These are phyloP conservation scores for Diadumene lineata DNA, from an alignment of 92 coral and sea anemone species.

Conservation along the genomic window DNA sequence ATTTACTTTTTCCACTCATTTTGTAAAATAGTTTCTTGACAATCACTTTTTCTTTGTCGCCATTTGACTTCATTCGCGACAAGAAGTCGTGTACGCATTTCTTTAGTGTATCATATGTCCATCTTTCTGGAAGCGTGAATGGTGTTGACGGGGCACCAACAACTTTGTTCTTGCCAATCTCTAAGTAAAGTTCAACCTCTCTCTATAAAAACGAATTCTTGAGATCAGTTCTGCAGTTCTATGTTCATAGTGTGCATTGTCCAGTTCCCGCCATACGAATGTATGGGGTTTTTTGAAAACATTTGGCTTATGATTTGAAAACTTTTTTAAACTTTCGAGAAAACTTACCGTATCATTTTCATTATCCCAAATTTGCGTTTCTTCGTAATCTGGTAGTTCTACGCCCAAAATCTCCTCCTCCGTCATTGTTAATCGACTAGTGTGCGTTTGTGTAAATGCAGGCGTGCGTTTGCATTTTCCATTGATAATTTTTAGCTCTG, in stretches of 20 bases:
- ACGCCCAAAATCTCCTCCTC: neutral
- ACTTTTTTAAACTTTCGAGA: too few species aligned
- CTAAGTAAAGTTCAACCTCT: conserved; percentile 32
- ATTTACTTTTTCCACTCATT: conserved; percentile 27
- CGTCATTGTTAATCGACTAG: neutral
- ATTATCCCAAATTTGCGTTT: conserved; percentile 17
- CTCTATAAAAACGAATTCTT: conserved; percentile 10
- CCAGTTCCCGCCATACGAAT: neutral
- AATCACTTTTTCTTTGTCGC: conserved; percentile 15
- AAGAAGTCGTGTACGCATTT: conserved; percentile 16
- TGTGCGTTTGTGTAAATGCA: neutral
- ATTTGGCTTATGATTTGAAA: neutral
- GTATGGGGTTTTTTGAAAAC: neutral
- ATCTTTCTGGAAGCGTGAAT: conserved; percentile 24
- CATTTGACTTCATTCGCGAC: conserved; percentile 4
- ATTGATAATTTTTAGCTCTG: neutral
- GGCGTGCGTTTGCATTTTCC: neutral
- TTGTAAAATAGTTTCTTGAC: conserved; percentile 28
- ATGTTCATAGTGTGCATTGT: neutral
- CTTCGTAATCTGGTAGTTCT: neutral
- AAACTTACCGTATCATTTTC: conserved; percentile 7
- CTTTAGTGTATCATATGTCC: conserved; percentile 19
- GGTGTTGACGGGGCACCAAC: conserved; percentile 22
- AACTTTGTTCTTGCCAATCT: conserved; percentile 23
- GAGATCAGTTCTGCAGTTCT: too few species aligned